Base-by-base conservation (phyloP, 2,888 invertebrate species). In the Habrosyne pyritoides region DNA sequence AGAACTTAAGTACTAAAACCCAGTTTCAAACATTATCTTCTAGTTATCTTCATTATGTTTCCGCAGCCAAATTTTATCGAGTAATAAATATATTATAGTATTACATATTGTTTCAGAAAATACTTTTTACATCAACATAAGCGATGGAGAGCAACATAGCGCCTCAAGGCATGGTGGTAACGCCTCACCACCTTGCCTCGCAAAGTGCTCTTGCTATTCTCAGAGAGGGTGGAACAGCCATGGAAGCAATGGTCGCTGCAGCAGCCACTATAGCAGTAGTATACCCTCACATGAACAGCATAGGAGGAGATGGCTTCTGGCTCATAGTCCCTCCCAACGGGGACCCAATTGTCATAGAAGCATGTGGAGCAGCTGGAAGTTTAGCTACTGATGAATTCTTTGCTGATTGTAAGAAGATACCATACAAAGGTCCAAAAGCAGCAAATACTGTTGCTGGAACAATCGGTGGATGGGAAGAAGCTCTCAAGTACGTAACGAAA, bases 281-380 rank as follows among this genome's bases (percentile, higher is more conserved):
- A 0, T 90, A 88, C 52, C 91, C 91, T 21, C 89, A 91, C 52
- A 89, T 89, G 89, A 91, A 88, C 60, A 71, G 84, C 53, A 87
- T 91, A 26, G 91, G 91, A 1, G 91, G 91, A 1, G 91, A 91
- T 57, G 79, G 86, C 0, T 89, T 89, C 63, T 91, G 91, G 91
- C 79, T 91, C 0, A 91, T 91, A 12, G 52, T 89, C 8, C 89
- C 91, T 18, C 91, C 91, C 10, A 63, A 79, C 12, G 87, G 78
- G 10, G 85, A 89, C 0, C 89, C 88, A 10, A 46, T 91, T 3
- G 87, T 72, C 2, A 91, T 91, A 12, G 90, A 91, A 71, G 91
- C 89, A 10, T 87, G 88, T 61, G 91, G 91, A 22, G 66, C 71
- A 14, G 89, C 86, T 5, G 91, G 91, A 0, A 87, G 85, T 36